phyloP scores from a whole-genome alignment of 2,113 vertebrate genomes.

The Takifugu flavidus region DNA sequence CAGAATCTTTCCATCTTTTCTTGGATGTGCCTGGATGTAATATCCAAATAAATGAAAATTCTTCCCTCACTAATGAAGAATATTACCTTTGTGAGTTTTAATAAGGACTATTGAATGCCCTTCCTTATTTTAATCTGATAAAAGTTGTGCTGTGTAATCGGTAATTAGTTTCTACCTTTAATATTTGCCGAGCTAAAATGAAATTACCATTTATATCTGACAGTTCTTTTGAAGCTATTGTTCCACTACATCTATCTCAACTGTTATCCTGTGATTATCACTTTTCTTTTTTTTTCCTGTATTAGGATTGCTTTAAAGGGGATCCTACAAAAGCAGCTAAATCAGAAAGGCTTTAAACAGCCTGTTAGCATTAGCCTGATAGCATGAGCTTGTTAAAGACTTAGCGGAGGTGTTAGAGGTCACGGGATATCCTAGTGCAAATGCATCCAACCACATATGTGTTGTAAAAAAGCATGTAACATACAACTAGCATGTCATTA shows the following conservation, averaged over 20 bases:
- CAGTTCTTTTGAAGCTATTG: no score
- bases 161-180: background rate
- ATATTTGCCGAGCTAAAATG: no score
- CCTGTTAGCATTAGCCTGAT: constrained; percentile 59
- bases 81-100: background rate
- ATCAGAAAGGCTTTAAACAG: constrained; percentile 40
- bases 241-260: background rate
- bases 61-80: background rate
- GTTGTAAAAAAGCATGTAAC: background rate
- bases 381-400: constrained; percentile 43
- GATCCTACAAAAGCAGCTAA: constrained; percentile 38
- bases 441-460: constrained; percentile 9
- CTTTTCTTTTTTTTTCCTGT: background rate
- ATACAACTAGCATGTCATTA: no score
- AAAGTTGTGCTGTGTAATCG: background rate
- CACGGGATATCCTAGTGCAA: constrained; percentile 23
- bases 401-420: constrained; percentile 36
- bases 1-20: no score
- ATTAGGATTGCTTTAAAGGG: background rate
- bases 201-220: no score
- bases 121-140: background rate
- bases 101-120: no score
- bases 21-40: no score
- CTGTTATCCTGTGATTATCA: constrained; percentile 1
- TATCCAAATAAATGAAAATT: background rate